Evolutionary conservation across 2,888 invertebrate species (phyloP), one percentile per base, ranked within the genome.

Genomic region (Spilosoma lubricipeda): DNA sequence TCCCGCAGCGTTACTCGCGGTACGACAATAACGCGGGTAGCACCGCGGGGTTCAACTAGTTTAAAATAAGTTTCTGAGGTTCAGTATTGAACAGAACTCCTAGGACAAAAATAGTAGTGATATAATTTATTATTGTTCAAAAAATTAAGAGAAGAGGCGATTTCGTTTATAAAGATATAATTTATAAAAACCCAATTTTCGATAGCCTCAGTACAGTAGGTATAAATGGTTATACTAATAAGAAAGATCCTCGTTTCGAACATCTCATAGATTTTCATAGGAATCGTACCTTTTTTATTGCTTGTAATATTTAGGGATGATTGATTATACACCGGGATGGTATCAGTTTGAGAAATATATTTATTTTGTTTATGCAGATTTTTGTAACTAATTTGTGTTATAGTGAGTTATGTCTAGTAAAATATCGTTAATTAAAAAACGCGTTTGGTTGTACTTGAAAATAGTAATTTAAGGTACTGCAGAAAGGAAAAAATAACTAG

Each of bases 261-360:
- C 18, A 30, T 63, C 63, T 18, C 30, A 63, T 30, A 63, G 63
- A 63, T 63, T 63, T 63, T 63, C 30, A 63, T 30, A 63, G 63
- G 59, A 59, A 59, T 59, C 15, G 59, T 59, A 59, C 30, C 30
- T 30, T 63, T 63, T 63, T 63, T n/a, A 59, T 59, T 59, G 56
- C 27, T n/a, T 59, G 56, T 63, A 13, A 63, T 63, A 13, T 27
- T 63, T 30, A 18, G 63, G 27, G 63, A 63, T 63, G 63, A 63
- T 63, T 63, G 63, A 63, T 63, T 63, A 63, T 63, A 63, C 30
- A 7, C 15, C 7, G 63, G 30, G 18, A 15, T 63, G 30, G 30
- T 15, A 30, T 27, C 30, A 30, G 13, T 63, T 30, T 4, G 15
- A 27, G 30, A 63, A 63, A 63, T 7, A 30, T 63, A 63, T 63